A percentile compares a stretch with the other conserved stretches of the same genome.
Evolutionary conservation across 1,140 invertebrate genomes (phyloP).

Genomic region (Tribolium castaneum): DNA sequence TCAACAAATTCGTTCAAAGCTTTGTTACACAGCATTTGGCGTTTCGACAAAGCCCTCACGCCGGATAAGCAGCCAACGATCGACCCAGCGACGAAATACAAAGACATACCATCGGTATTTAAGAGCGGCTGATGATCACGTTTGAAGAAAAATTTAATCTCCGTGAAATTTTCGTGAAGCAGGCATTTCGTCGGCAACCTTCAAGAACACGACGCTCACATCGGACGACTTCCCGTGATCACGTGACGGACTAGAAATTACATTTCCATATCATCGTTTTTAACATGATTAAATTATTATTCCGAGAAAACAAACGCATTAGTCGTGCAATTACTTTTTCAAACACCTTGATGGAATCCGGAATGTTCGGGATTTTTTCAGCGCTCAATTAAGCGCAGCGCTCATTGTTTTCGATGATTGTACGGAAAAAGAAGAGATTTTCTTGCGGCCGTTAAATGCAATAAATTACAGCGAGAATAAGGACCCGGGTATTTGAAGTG

Average conservation of each 20-base stretch:
- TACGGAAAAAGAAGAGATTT: background rate
- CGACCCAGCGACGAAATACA: conserved; percentile 21
- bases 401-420: conserved; percentile 12
- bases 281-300: conserved; percentile 35
- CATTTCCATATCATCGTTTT: conserved; percentile 34
- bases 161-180: conserved; percentile 46
- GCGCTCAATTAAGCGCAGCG: background rate
- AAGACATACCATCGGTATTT: conserved; percentile 42
- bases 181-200: conserved; percentile 35
- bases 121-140: conserved; percentile 40
- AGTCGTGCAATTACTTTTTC: conserved; percentile 31
- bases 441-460: background rate
- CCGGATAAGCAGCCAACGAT: conserved; percentile 5
- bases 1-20: background rate
- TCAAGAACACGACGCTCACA: background rate
- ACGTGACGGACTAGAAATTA: conserved; percentile 16
- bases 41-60: conserved; percentile 15
- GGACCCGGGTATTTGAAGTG: conserved; percentile 6
- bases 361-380: conserved; percentile 12
- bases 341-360: conserved; percentile 23
- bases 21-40: background rate
- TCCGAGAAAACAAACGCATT: conserved; percentile 32
- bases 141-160: conserved; percentile 42
- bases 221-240: conserved; percentile 1
- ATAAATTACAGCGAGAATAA: conserved; percentile 12